Evolutionary conservation across 2,113 vertebrate genomes (phyloP).

Genomic region (Pseudolaguvia tuberculata): DNA sequence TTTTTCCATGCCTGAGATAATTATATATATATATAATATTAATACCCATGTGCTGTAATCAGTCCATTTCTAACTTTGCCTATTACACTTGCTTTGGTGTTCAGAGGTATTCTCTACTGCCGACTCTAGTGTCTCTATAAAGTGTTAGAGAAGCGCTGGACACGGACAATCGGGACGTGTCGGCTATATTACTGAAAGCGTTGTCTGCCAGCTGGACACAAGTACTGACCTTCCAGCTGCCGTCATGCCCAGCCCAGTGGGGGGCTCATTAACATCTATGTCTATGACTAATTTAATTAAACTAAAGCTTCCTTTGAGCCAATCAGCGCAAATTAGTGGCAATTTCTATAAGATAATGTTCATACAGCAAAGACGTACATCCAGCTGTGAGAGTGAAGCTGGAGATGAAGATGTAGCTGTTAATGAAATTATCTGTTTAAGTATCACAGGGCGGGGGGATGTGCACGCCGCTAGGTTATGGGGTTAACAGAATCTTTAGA

Average conservation of each 20-base stretch:
- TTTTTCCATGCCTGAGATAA: too few relatives aligned
- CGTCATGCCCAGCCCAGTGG: constrained; percentile 22
- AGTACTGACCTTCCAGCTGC: constrained; percentile 8
- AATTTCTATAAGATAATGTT: constrained; percentile 28
- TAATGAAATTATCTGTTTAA: background rate
- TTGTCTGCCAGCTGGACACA: constrained; percentile 5
- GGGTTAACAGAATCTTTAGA: too few relatives aligned
- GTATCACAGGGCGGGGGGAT: too few relatives aligned
- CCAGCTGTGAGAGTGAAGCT: background rate
- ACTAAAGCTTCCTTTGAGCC: constrained; percentile 33
- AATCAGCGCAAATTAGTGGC: constrained; percentile 36
- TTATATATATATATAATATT: too few relatives aligned
- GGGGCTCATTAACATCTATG: constrained; percentile 44
- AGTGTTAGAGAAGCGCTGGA: constrained; percentile 1
- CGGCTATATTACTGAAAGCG: background rate
- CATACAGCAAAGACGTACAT: background rate
- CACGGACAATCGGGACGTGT: background rate
- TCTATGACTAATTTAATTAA: constrained; percentile 47
- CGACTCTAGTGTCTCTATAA: background rate
- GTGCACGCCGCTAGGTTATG: too few relatives aligned
- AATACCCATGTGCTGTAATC: too few relatives aligned
- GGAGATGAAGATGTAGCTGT: too few relatives aligned
- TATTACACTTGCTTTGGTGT: too few relatives aligned
- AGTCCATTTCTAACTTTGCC: too few relatives aligned
- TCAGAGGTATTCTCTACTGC: too few relatives aligned